Conservation (phyloP, 2,888 invertebrate species). For the Macroteleia sp. region DNA sequence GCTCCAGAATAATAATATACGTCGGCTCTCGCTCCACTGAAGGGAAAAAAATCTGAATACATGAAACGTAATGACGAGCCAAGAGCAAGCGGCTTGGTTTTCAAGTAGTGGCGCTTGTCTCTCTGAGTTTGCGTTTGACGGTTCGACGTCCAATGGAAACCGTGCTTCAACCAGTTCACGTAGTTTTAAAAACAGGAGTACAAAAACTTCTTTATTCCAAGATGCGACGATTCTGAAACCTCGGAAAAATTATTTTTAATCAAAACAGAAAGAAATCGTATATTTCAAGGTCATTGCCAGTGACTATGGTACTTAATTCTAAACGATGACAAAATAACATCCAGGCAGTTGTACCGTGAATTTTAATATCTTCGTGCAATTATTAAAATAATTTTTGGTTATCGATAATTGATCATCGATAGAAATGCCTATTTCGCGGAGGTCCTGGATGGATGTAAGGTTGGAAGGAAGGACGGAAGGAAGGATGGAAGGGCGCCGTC, state of each 20-base stretch:
- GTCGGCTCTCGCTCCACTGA: constrained; percentile 73
- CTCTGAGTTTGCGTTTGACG: constrained; percentile 48
- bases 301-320: neutral
- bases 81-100: constrained; percentile 70
- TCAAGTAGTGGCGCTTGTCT: constrained; percentile 62
- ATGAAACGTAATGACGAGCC: constrained; percentile 81
- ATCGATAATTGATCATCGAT: constrained; percentile 46
- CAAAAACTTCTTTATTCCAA: neutral
- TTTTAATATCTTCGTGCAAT: neutral
- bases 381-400: neutral
- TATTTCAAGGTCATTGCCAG: constrained; percentile 3
- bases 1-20: constrained; percentile 82
- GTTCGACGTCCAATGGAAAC: constrained; percentile 44
- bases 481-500: constrained; percentile 78
- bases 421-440: constrained; percentile 36
- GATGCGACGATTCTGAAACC: neutral
- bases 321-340: neutral
- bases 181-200: neutral
- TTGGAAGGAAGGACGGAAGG: constrained; percentile 71
- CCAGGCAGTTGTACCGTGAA: too few relatives aligned
- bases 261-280: neutral
- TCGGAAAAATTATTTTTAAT: neutral
- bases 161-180: constrained; percentile 9
- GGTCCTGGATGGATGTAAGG: constrained; percentile 59
- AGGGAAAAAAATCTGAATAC: constrained; percentile 82